These are phyloP conservation scores for Molanna angustata DNA, from an alignment of 2,888 invertebrate genomes.

Conservation along the genomic window DNA sequence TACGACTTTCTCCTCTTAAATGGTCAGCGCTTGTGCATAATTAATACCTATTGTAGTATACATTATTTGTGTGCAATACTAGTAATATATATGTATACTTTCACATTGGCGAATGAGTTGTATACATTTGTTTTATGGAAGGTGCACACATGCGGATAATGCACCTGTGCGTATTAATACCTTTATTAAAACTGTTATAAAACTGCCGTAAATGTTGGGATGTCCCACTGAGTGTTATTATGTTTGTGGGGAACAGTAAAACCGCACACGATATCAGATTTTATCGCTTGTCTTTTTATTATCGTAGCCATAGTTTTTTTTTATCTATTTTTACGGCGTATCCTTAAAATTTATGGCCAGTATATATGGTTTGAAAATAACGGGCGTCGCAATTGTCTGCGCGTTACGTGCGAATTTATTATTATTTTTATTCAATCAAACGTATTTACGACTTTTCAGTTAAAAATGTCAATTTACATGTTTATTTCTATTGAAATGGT, in stretches of 20 bases:
- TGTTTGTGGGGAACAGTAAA: constrained; percentile 19
- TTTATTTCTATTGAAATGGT: too few species aligned
- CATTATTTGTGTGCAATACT: too few species aligned
- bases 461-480: too few species aligned
- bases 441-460: background rate
- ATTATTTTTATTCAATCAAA: constrained; percentile 1
- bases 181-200: constrained; percentile 29
- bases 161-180: constrained; percentile 26
- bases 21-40: too few species aligned
- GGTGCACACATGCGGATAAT: constrained; percentile 27
- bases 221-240: constrained; percentile 15
- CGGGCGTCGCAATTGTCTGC: constrained; percentile 1
- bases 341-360: constrained; percentile 12
- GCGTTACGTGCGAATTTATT: background rate
- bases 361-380: constrained; percentile 9
- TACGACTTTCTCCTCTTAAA: too few species aligned
- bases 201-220: constrained; percentile 22
- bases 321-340: constrained; percentile 5
- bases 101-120: too few species aligned
- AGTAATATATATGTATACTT: too few species aligned
- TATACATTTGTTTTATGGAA: too few species aligned
- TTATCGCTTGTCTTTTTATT: constrained; percentile 22
- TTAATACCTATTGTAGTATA: too few species aligned
- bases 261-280: constrained; percentile 23
- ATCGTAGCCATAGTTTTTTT: constrained; percentile 8